These are phyloP conservation scores for Phocides pigmalion DNA, from an alignment of 1,140 invertebrate species.

Conservation along the genomic window DNA sequence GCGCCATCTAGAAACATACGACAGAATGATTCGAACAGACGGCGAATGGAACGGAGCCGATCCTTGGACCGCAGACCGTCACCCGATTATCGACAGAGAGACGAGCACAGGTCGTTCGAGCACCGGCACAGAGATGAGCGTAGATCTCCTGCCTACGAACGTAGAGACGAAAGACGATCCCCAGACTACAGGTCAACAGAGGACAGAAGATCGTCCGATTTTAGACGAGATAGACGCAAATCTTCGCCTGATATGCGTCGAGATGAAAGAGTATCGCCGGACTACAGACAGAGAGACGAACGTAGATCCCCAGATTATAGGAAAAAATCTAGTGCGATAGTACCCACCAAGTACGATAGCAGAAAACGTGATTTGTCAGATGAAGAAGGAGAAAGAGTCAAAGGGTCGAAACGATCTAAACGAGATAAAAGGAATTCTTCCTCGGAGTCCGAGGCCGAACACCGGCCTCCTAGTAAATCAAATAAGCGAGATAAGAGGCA, in stretches of 20 bases:
- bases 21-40: slow-evolving; percentile 35
- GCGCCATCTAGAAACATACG: slow-evolving; percentile 37
- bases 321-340: slow-evolving; percentile 60
- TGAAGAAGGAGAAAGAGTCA: slow-evolving; percentile 48
- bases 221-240: slow-evolving; percentile 7
- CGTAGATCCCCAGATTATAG: slow-evolving; percentile 55
- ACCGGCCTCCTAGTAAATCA: slow-evolving; percentile 42
- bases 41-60: slow-evolving; percentile 26
- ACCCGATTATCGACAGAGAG: slow-evolving; percentile 45
- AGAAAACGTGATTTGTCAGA: slow-evolving; percentile 52
- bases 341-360: slow-evolving; percentile 64
- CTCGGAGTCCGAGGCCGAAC: slow-evolving; percentile 50
- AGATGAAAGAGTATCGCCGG: slow-evolving; percentile 52
- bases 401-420: slow-evolving; percentile 44
- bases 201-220: slow-evolving; percentile 9
- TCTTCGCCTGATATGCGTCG: slow-evolving; percentile 14
- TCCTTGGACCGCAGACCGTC: slow-evolving; percentile 43
- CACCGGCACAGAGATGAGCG: slow-evolving; percentile 9
- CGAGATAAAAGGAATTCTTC: slow-evolving; percentile 46
- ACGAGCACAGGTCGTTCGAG: slow-evolving; percentile 25
- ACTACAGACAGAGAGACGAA: slow-evolving; percentile 42
- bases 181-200: no score
- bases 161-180: slow-evolving; percentile 27
- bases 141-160: slow-evolving; percentile 30
- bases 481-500: slow-evolving; percentile 55